A percentile compares a stretch with the other conserved stretches of the same genome.
Conservation (phyloP, 2,113 vertebrate species). For the Agapornis roseicollis region DNA sequence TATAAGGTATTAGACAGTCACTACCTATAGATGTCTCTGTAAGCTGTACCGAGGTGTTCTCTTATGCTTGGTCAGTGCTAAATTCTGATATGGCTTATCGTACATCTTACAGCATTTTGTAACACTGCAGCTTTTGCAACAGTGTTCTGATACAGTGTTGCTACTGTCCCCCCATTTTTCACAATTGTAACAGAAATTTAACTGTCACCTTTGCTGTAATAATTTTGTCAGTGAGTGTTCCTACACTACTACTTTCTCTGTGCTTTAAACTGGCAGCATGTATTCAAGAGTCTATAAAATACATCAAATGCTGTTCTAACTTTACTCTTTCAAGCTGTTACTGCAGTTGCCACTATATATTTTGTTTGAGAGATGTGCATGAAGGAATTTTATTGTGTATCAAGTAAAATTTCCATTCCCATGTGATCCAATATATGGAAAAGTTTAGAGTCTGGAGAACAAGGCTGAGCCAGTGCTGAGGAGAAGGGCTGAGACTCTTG, state of each 20-base stretch:
- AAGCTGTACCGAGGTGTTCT: not conserved
- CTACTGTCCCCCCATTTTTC: not conserved
- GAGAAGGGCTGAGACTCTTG: not conserved
- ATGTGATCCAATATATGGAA: not conserved
- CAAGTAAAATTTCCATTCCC: not conserved
- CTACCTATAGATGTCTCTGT: conserved; percentile 53
- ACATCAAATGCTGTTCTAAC: not conserved
- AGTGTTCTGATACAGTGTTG: not conserved
- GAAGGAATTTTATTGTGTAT: not conserved
- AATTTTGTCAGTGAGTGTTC: not conserved
- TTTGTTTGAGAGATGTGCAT: not conserved
- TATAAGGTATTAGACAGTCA: not conserved
- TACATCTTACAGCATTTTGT: not conserved
- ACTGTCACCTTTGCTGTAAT: not conserved
- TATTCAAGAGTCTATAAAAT: not conserved
- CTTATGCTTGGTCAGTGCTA: not conserved
- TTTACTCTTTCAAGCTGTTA: not conserved
- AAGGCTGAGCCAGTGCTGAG: not conserved
- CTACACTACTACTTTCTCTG: not conserved
- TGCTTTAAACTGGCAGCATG: not conserved
- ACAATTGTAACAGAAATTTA: not conserved
- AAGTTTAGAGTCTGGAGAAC: conserved; percentile 33
- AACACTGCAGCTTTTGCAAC: not conserved
- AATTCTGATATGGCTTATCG: not conserved
- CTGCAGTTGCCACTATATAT: not conserved